These are phyloP conservation scores for Sus scrofa DNA, from an alignment of 2,113 vertebrate genomes.

Conservation along the genomic window DNA sequence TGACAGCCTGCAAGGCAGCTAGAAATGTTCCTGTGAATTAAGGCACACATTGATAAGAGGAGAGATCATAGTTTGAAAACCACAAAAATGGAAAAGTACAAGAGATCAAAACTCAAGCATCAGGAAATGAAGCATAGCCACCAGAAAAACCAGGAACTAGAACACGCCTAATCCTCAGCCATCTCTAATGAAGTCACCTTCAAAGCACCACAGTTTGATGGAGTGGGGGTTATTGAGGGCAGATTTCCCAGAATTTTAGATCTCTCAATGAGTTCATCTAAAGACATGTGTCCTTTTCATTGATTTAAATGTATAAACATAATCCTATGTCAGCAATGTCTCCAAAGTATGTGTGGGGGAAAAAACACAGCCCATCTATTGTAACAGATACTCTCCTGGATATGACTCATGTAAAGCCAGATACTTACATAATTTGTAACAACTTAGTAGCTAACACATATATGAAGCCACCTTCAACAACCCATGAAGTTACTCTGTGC, in stretches of 20 bases:
- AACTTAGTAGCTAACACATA: background rate
- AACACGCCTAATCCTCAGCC: background rate
- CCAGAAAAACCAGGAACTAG: background rate
- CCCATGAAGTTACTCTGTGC: background rate
- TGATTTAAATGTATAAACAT: conserved; percentile 16
- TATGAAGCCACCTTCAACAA: conserved; percentile 43
- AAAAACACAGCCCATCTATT: background rate
- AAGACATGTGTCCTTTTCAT: background rate
- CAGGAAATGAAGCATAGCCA: background rate
- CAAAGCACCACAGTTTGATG: background rate
- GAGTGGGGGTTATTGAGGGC: background rate
- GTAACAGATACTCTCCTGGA: background rate
- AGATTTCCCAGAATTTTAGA: background rate
- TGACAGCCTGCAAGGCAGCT: background rate
- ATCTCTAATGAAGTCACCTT: background rate
- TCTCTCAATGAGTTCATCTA: background rate
- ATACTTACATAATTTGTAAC: background rate
- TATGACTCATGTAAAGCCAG: background rate
- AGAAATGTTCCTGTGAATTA: background rate
- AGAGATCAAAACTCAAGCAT: background rate
- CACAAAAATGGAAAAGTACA: background rate
- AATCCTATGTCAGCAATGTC: background rate
- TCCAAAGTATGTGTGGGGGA: background rate
- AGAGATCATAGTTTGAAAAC: background rate
- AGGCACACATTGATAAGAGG: background rate